phyloP scores from a whole-genome alignment of 2,888 invertebrate species.

The Corbicula japonica region DNA sequence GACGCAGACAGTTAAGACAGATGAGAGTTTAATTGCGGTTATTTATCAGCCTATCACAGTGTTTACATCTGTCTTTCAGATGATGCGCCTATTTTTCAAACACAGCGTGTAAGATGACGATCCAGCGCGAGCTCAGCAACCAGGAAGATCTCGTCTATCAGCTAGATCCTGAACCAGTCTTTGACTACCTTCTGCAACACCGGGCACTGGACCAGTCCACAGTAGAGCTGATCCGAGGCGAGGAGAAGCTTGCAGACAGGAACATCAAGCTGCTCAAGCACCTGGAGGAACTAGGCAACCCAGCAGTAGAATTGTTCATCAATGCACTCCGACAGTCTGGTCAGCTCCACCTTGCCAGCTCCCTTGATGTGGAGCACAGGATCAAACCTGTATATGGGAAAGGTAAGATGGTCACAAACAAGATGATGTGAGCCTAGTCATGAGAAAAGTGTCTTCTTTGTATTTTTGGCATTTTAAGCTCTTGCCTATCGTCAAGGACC shows the following conservation, averaged over 20 bases:
- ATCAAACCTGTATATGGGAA: slow-evolving; percentile 82
- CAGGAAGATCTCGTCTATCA: slow-evolving; percentile 81
- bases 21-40: neutral
- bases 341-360: slow-evolving; percentile 84
- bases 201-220: slow-evolving; percentile 78
- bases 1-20: neutral
- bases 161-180: slow-evolving; percentile 83
- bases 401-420: too few relatives aligned
- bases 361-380: slow-evolving; percentile 80
- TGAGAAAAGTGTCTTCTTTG: too few relatives aligned
- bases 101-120: slow-evolving; percentile 46
- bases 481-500: too few relatives aligned
- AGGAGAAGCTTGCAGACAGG: slow-evolving; percentile 74
- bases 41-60: neutral
- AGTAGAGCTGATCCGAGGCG: slow-evolving; percentile 73
- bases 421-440: too few relatives aligned
- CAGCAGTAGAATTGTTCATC: slow-evolving; percentile 82
- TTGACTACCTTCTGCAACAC: slow-evolving; percentile 84
- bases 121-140: slow-evolving; percentile 63
- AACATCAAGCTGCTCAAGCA: slow-evolving; percentile 81
- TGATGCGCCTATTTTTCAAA: neutral
- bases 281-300: slow-evolving; percentile 80
- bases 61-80: slow-evolving; percentile 5
- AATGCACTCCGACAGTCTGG: slow-evolving; percentile 85
- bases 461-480: too few relatives aligned